Percentiles rank a stretch among this genome's conserved stretches.
These are phyloP conservation scores for Premnoplex brunnescens DNA, from an alignment of 2,797 vertebrate genomes.

Conservation along the genomic window DNA sequence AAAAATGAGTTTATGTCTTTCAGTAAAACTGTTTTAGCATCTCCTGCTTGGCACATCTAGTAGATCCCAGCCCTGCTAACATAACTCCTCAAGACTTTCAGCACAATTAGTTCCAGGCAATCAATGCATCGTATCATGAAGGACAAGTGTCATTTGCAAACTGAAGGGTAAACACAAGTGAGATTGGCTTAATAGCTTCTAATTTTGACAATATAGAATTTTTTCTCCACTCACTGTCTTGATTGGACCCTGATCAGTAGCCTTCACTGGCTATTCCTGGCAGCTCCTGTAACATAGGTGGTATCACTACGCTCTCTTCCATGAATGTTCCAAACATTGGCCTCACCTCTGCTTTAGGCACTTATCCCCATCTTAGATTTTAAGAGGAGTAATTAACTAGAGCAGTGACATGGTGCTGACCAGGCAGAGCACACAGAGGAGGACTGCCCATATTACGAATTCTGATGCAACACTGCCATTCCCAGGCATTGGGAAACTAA, in stretches of 20 bases:
- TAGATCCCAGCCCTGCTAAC: background rate
- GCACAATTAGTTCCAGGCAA: background rate
- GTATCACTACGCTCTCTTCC: background rate
- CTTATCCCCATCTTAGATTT: background rate
- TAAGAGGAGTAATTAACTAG: background rate
- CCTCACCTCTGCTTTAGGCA: background rate
- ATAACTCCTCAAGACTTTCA: background rate
- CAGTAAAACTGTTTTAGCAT: background rate
- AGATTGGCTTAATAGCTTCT: background rate
- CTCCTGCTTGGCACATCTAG: background rate
- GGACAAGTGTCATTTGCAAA: background rate
- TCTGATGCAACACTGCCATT: background rate
- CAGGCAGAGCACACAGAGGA: background rate
- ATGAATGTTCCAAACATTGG: background rate
- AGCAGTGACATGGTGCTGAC: fast-evolving
- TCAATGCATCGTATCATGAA: background rate
- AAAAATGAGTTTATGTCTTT: background rate
- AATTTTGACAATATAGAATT: background rate
- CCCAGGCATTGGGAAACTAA: background rate
- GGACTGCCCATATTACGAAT: fast-evolving
- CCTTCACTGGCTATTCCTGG: background rate
- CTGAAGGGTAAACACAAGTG: background rate
- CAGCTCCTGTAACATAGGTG: background rate
- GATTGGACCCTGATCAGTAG: background rate
- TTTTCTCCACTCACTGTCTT: background rate